Conservation (phyloP, 1,140 invertebrate species). For the Diploscapter pachys region DNA sequence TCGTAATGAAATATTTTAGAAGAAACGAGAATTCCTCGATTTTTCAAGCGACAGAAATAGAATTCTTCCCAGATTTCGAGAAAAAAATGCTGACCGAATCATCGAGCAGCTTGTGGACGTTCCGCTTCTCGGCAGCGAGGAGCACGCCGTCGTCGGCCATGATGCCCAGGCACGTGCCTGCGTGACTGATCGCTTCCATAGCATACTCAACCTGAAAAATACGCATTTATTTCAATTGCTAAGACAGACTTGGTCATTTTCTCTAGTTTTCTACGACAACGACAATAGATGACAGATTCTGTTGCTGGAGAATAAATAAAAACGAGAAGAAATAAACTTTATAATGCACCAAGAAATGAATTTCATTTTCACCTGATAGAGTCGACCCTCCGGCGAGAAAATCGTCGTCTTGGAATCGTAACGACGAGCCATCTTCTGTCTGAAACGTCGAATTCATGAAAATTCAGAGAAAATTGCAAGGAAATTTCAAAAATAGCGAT, state of each 20-base stretch:
- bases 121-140: conserved; percentile 89
- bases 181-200: conserved; percentile 99
- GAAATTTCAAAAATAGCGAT: too few relatives aligned
- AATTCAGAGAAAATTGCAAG: too few relatives aligned
- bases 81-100: conserved; percentile 63
- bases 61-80: neutral
- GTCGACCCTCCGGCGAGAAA: conserved; percentile 94
- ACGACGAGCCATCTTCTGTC: conserved; percentile 73
- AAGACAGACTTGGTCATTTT: neutral
- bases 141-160: conserved; percentile 92
- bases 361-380: conserved; percentile 70
- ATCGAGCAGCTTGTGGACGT: conserved; percentile 95
- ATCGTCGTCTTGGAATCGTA: conserved; percentile 99
- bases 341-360: too few relatives aligned
- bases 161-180: conserved; percentile 93
- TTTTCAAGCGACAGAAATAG: too few relatives aligned
- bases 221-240: conserved; percentile 12
- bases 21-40: too few relatives aligned
- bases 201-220: conserved; percentile 89
- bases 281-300: too few relatives aligned
- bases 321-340: too few relatives aligned
- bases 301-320: too few relatives aligned
- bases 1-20: too few relatives aligned
- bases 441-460: too few relatives aligned
- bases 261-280: too few relatives aligned